Conservation (phyloP, 1,140 invertebrate species). For the Zaprionus gabonicus region DNA sequence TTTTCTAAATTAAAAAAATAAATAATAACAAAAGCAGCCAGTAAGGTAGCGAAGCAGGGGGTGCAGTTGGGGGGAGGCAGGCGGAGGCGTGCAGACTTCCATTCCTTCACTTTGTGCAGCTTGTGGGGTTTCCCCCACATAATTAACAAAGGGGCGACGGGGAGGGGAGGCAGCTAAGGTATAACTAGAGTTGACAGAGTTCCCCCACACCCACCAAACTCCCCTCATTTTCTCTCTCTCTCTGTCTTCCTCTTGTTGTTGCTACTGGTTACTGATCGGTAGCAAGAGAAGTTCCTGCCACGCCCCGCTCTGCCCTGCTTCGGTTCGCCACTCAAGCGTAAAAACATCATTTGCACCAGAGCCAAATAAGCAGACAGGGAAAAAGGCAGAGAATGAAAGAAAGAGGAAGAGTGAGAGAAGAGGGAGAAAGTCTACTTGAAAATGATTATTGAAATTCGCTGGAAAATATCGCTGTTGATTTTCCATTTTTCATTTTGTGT, state of each 20-base stretch:
- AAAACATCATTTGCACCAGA: constrained; percentile 62
- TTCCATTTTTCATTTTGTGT: constrained; percentile 39
- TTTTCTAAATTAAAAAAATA: constrained; percentile 58
- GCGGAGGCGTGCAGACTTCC: background rate
- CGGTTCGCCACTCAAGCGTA: constrained; percentile 44
- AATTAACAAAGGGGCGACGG: constrained; percentile 40
- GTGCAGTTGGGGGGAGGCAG: constrained; percentile 13
- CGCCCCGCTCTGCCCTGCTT: background rate
- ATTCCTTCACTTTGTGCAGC: constrained; percentile 19
- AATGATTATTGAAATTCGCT: constrained; percentile 61
- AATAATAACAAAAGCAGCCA: background rate
- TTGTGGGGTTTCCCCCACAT: constrained; percentile 43
- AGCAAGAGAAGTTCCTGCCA: constrained; percentile 1
- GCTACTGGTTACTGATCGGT: constrained; percentile 22
- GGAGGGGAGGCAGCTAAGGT: background rate
- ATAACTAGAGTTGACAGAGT: background rate
- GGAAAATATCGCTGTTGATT: constrained; percentile 47
- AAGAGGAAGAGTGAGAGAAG: constrained; percentile 21
- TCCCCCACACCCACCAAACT: background rate
- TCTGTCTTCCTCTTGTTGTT: background rate
- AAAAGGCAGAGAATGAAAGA: background rate
- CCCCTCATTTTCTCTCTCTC: no score
- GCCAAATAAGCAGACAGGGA: constrained; percentile 15
- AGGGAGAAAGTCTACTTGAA: constrained; percentile 2
- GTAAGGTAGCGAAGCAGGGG: background rate